Conservation (phyloP, 2,113 vertebrate genomes). For the Oplegnathus fasciatus region DNA sequence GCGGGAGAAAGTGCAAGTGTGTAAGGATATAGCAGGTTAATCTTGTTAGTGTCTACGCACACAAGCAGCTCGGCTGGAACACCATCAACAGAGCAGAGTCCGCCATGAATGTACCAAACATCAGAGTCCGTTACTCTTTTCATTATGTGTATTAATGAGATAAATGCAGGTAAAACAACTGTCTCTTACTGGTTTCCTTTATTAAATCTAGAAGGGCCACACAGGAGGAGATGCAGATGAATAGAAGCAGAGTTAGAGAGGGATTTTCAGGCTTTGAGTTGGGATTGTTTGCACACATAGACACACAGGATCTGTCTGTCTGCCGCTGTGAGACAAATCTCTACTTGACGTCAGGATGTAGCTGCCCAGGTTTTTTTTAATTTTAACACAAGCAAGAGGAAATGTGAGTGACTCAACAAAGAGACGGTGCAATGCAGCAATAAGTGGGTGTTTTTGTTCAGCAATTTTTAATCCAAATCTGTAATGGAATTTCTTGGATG, state of each 20-base stretch:
- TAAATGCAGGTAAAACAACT: neutral
- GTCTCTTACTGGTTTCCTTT: neutral
- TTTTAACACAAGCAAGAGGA: neutral
- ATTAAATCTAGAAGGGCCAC: neutral
- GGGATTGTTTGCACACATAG: conserved; percentile 39
- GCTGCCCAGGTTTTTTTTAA: neutral
- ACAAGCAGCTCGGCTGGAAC: conserved; percentile 3
- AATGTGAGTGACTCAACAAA: neutral
- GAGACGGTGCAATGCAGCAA: neutral
- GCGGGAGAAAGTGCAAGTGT: conserved; percentile 39
- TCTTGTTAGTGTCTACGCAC: conserved; percentile 57
- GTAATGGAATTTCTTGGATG: neutral
- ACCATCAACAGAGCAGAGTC: neutral
- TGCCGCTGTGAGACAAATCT: conserved; percentile 41
- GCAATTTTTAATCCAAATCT: neutral
- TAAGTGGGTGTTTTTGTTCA: neutral
- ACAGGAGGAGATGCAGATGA: conserved; percentile 11
- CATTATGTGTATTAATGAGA: neutral
- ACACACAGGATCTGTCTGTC: conserved; percentile 21
- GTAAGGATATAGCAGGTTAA: conserved; percentile 37
- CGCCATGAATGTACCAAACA: neutral
- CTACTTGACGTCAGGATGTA: neutral
- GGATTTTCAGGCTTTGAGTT: conserved; percentile 28
- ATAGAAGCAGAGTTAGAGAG: neutral
- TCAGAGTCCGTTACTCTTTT: neutral